Evolutionary conservation across 1,140 invertebrate genomes (phyloP).

Genomic region (Drosophila teissieri): DNA sequence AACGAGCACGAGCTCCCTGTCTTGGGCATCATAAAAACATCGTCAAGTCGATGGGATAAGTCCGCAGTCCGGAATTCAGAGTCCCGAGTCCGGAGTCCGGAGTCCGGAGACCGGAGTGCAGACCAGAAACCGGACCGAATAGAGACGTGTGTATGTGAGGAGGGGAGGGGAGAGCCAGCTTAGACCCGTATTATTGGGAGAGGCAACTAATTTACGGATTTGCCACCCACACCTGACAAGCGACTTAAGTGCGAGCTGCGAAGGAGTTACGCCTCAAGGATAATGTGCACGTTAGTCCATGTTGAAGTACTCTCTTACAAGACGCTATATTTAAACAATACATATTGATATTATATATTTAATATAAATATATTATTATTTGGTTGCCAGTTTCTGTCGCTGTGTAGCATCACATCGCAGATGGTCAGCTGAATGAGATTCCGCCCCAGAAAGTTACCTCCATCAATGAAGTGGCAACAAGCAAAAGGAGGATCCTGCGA

Average conservation of each 20-base stretch:
- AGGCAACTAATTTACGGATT: constrained; percentile 61
- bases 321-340: too few species aligned
- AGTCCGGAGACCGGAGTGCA: constrained; percentile 8
- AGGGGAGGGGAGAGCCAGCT: constrained; percentile 19
- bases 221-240: constrained; percentile 19
- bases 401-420: constrained; percentile 3
- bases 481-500: neutral
- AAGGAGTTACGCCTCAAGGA: neutral
- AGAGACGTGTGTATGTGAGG: constrained; percentile 33
- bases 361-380: neutral
- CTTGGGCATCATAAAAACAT: constrained; percentile 62
- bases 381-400: neutral
- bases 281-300: neutral
- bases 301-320: neutral
- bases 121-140: constrained; percentile 15
- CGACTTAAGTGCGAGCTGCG: constrained; percentile 4
- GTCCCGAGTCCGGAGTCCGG: constrained; percentile 2
- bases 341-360: neutral
- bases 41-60: constrained; percentile 57
- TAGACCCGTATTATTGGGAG: constrained; percentile 53
- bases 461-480: constrained; percentile 21
- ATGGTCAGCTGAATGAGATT: constrained; percentile 9
- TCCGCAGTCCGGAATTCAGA: neutral
- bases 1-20: constrained; percentile 38
- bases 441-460: constrained; percentile 16